phyloP scores from a whole-genome alignment of 1,140 invertebrate species.

The Dendroctonus ponderosae region DNA sequence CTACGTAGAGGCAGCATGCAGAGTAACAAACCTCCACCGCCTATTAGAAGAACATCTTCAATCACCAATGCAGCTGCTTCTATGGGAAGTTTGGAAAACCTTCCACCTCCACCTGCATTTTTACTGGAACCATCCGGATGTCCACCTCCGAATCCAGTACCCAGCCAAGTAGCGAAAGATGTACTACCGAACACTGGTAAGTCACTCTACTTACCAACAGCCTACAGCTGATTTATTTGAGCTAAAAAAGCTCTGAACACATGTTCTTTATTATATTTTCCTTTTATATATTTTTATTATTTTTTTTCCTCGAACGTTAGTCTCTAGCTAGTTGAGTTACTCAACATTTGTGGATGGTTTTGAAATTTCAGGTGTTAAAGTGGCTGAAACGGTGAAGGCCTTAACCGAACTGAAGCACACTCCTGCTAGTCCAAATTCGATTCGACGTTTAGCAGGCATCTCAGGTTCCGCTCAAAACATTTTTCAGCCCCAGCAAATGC shows the following conservation, averaged over 20 bases:
- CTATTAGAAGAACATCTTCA: constrained; percentile 80
- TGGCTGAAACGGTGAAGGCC: constrained; percentile 84
- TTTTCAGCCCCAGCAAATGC: constrained; percentile 38
- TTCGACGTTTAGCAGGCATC: constrained; percentile 61
- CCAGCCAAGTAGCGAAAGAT: constrained; percentile 2
- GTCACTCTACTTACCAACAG: background rate
- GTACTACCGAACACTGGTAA: constrained; percentile 20
- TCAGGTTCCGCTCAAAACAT: constrained; percentile 46
- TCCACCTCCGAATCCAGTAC: background rate
- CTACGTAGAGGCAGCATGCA: constrained; percentile 63
- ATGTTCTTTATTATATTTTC: too few relatives aligned
- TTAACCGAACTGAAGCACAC: constrained; percentile 82
- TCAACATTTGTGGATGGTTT: too few relatives aligned
- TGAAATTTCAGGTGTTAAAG: constrained; percentile 55
- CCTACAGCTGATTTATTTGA: too few relatives aligned
- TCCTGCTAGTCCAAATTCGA: constrained; percentile 76
- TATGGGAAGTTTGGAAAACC: constrained; percentile 58
- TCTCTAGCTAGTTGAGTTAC: too few relatives aligned
- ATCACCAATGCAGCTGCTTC: constrained; percentile 60
- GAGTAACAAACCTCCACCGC: constrained; percentile 74
- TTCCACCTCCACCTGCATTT: constrained; percentile 83
- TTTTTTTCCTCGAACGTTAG: too few relatives aligned
- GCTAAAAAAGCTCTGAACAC: too few relatives aligned
- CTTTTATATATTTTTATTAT: too few relatives aligned
- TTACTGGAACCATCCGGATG: constrained; percentile 60